These are phyloP conservation scores for Halesus radiatus DNA, from an alignment of 1,140 invertebrate species.

Conservation along the genomic window DNA sequence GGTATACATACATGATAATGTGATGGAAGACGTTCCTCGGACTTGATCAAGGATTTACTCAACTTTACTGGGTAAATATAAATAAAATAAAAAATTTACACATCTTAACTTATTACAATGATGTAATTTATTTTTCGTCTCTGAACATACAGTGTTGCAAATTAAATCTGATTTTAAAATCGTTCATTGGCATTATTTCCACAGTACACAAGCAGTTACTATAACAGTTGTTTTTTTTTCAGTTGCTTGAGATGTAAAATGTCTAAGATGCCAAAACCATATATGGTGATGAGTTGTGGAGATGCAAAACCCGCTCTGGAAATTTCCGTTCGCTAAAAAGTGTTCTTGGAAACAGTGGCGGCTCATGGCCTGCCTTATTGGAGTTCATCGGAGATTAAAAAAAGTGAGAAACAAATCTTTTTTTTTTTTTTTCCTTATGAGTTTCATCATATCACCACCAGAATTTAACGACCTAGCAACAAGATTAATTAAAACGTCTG, in stretches of 20 bases:
- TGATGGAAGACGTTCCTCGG: neutral
- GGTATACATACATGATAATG: neutral
- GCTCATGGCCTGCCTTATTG: too few relatives aligned
- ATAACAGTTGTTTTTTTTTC: neutral
- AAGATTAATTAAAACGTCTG: too few relatives aligned
- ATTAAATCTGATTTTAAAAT: conserved; percentile 46
- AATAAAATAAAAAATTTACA: neutral
- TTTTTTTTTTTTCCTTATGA: too few relatives aligned
- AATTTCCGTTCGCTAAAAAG: too few relatives aligned
- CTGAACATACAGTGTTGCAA: conserved; percentile 45
- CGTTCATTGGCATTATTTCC: neutral
- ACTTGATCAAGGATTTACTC: neutral
- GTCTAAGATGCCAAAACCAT: too few relatives aligned
- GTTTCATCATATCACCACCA: too few relatives aligned
- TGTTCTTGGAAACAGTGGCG: too few relatives aligned
- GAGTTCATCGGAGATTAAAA: too few relatives aligned
- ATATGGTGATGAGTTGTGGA: too few relatives aligned
- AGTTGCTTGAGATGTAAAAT: neutral
- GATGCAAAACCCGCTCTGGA: too few relatives aligned
- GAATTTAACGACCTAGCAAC: too few relatives aligned
- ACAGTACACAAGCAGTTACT: neutral
- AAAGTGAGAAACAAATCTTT: too few relatives aligned
- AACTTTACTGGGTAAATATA: neutral
- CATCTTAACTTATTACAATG: neutral
- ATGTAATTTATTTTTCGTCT: conserved; percentile 54